Conservation (phyloP, 2,113 vertebrate genomes). For the Telmatochromis brachygnathus region DNA sequence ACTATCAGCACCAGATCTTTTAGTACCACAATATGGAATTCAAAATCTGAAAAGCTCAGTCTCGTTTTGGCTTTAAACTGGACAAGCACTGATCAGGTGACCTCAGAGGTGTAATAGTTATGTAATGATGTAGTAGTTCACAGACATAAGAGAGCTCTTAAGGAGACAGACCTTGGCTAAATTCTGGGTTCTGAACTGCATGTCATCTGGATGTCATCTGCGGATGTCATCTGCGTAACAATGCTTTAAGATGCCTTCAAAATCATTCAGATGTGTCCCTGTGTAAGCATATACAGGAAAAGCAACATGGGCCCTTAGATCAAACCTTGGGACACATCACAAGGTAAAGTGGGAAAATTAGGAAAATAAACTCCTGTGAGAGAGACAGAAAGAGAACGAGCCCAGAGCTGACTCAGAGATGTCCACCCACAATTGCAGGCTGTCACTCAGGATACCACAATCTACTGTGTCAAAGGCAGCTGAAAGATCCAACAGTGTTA, state of each 20-base stretch:
- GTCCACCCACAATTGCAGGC: neutral
- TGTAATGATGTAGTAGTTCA: neutral
- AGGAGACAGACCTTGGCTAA: neutral
- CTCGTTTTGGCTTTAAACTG: neutral
- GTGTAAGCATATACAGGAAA: neutral
- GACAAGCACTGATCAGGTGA: neutral
- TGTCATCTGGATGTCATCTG: neutral
- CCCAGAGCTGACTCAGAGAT: neutral
- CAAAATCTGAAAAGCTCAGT: neutral
- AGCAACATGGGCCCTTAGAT: neutral
- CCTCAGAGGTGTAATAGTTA: neutral
- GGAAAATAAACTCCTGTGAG: neutral
- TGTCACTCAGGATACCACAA: neutral
- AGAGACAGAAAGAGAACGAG: neutral
- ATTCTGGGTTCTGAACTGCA: neutral
- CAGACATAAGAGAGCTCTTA: neutral
- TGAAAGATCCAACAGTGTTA: neutral
- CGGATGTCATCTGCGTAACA: neutral
- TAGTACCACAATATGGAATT: neutral
- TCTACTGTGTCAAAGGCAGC: fast-evolving
- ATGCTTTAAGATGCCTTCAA: neutral
- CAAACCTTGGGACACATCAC: neutral
- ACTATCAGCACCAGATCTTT: neutral
- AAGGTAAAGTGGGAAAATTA: neutral
- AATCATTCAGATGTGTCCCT: neutral